These are phyloP conservation scores for Melanostigma gelatinosum DNA, from an alignment of 2,113 vertebrate genomes.

Conservation along the genomic window DNA sequence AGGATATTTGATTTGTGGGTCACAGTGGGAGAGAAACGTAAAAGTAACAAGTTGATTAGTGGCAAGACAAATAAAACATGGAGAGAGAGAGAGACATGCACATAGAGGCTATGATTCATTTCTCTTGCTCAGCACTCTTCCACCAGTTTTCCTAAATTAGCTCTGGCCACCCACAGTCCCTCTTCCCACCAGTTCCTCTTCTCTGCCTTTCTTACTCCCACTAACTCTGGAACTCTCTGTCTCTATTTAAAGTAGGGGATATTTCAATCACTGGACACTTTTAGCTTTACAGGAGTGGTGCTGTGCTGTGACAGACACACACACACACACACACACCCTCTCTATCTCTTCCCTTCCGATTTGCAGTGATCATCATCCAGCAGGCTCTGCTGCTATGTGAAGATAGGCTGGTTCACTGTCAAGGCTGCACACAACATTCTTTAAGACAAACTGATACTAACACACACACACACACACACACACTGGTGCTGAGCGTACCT, in stretches of 20 bases:
- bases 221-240: slow-evolving; percentile 42
- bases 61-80: neutral
- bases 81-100: neutral
- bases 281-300: slow-evolving; percentile 33
- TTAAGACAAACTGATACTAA: slow-evolving; percentile 23
- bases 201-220: slow-evolving; percentile 57
- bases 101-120: slow-evolving; percentile 52
- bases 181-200: slow-evolving; percentile 68
- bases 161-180: slow-evolving; percentile 45
- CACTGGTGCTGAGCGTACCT: slow-evolving; percentile 58
- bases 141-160: slow-evolving; percentile 66
- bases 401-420: slow-evolving; percentile 48
- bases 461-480: slow-evolving; percentile 18
- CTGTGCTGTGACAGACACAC: slow-evolving; percentile 33
- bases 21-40: neutral
- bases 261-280: slow-evolving; percentile 60
- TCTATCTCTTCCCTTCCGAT: slow-evolving; percentile 10
- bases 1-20: neutral
- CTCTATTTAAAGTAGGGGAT: slow-evolving; percentile 66
- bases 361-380: slow-evolving; percentile 33
- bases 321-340: slow-evolving; percentile 3
- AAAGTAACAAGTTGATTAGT: neutral
- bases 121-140: slow-evolving; percentile 55
- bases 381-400: slow-evolving; percentile 45
- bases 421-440: neutral